A percentile compares a stretch with the other conserved stretches of the same genome.
phyloP scores from a whole-genome alignment of 2,113 vertebrate species.

The Hippocampus mohnikei region DNA sequence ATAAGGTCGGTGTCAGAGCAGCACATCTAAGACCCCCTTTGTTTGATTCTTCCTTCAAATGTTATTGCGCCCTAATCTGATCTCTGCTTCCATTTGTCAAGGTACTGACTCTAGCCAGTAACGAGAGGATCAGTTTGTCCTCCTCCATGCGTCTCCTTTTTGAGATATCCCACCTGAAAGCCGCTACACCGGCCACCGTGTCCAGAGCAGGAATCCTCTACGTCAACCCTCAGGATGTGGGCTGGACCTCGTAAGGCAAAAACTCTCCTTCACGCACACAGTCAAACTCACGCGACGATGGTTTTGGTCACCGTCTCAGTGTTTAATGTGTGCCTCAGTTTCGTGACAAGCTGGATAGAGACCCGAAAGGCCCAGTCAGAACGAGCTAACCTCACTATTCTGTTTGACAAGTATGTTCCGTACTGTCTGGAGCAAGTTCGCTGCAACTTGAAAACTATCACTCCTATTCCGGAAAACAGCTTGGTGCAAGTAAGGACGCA shows the following conservation, averaged over 20 bases:
- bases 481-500: constrained; percentile 61
- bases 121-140: constrained; percentile 71
- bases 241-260: constrained; percentile 73
- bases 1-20: constrained; percentile 61
- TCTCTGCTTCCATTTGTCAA: constrained; percentile 23
- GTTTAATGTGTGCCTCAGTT: constrained; percentile 38
- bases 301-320: not conserved
- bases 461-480: constrained; percentile 76
- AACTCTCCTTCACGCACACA: not conserved
- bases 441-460: constrained; percentile 76
- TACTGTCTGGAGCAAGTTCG: constrained; percentile 76
- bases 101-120: constrained; percentile 75
- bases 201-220: constrained; percentile 74
- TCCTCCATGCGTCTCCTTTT: constrained; percentile 74
- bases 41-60: not conserved
- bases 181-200: constrained; percentile 70
- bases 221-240: constrained; percentile 75
- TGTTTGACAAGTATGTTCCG: constrained; percentile 75
- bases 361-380: constrained; percentile 73
- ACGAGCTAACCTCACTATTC: constrained; percentile 70
- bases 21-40: not conserved
- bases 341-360: constrained; percentile 76
- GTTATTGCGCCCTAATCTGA: not conserved
- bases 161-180: constrained; percentile 74
- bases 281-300: not conserved